Evolutionary conservation across 1,140 invertebrate species (phyloP).

Genomic region (Trichoplusia ni): DNA sequence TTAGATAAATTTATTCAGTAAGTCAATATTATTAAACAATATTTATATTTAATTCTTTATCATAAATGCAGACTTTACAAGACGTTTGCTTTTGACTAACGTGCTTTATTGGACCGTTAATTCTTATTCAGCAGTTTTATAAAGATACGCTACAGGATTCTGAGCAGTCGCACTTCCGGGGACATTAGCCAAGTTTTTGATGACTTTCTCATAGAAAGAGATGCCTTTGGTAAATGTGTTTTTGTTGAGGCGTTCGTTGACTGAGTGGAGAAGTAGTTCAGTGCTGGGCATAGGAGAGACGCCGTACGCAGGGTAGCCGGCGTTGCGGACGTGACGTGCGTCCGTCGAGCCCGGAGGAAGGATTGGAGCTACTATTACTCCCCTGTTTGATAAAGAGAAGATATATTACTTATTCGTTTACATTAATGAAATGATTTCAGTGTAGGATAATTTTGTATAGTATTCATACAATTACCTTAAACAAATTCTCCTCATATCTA

Average conservation of each 20-base stretch:
- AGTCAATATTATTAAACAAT: no score
- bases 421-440: no score
- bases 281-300: constrained; percentile 47
- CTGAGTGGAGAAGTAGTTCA: constrained; percentile 35
- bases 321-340: constrained; percentile 38
- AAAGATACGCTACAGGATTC: constrained; percentile 20
- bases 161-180: background rate
- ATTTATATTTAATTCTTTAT: no score
- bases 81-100: no score
- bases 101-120: no score
- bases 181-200: constrained; percentile 27
- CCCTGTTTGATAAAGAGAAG: background rate
- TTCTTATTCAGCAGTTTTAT: background rate
- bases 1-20: no score
- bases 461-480: no score
- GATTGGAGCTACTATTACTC: background rate
- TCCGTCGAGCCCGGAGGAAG: constrained; percentile 49
- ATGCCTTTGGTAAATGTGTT: constrained; percentile 40
- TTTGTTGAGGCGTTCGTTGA: constrained; percentile 39
- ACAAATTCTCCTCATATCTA: no score
- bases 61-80: no score
- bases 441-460: no score
- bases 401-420: no score
- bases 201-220: constrained; percentile 33
- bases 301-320: constrained; percentile 45